Evolutionary conservation across 2,888 invertebrate species (phyloP).

Genomic region (Hypomecis atomaria): DNA sequence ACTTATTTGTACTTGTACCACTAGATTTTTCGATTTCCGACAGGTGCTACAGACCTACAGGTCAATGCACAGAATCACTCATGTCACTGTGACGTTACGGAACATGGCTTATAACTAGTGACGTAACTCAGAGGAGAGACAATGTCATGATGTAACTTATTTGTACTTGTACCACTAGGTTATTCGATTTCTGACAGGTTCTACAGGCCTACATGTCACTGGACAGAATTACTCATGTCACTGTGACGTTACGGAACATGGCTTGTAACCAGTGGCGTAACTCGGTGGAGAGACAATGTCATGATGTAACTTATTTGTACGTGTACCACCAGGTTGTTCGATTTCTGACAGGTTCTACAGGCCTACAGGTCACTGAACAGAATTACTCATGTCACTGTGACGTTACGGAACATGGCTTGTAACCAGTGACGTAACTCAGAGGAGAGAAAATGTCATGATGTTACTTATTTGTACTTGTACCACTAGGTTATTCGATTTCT

Average conservation of each 20-base stretch:
- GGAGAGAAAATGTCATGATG: background rate
- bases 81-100: background rate
- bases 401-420: background rate
- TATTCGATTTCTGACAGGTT: too few species aligned
- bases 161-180: too few species aligned
- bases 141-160: background rate
- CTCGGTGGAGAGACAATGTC: background rate
- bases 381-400: slow-evolving; percentile 1
- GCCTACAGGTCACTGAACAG: slow-evolving; percentile 27
- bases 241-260: slow-evolving; percentile 2
- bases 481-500: too few species aligned
- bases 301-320: too few species aligned
- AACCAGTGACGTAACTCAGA: too few species aligned
- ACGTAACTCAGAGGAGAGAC: background rate
- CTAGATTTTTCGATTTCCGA: background rate
- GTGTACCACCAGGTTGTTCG: too few species aligned
- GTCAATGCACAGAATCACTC: slow-evolving; percentile 18
- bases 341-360: too few species aligned
- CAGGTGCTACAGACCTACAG: slow-evolving; percentile 24
- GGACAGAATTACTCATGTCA: slow-evolving; percentile 9
- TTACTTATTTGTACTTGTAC: too few species aligned
- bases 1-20: too few species aligned
- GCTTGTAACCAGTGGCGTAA: too few species aligned
- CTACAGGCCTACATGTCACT: slow-evolving; percentile 21
- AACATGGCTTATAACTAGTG: background rate